phyloP scores from a whole-genome alignment of 2,888 invertebrate genomes.

The Acanthosepion pharaonis region DNA sequence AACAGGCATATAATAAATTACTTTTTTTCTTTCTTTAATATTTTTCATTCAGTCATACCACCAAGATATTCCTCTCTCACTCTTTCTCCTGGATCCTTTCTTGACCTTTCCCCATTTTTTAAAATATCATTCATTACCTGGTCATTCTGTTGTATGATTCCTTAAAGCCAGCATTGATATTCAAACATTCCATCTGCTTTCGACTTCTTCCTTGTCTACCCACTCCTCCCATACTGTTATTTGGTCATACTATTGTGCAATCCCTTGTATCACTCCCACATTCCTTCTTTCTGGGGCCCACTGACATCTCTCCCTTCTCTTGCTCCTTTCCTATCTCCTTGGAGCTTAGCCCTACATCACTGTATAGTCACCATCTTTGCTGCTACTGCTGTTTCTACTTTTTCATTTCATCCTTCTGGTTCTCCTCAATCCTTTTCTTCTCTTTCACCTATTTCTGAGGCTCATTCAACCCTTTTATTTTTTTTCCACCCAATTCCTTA shows the following conservation, averaged over 20 bases:
- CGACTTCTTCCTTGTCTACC: neutral
- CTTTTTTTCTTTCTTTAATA: neutral
- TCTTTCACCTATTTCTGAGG: neutral
- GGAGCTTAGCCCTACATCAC: constrained; percentile 8
- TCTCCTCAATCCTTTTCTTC: neutral
- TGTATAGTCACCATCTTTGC: neutral
- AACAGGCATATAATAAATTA: neutral
- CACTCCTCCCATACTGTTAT: neutral
- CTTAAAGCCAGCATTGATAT: neutral
- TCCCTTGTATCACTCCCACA: neutral
- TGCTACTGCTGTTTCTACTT: neutral
- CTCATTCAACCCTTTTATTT: neutral
- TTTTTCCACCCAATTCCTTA: neutral
- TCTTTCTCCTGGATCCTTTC: neutral
- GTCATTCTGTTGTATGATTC: neutral
- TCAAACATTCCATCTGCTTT: constrained; percentile 33
- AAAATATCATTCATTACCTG: neutral
- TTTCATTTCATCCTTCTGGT: neutral
- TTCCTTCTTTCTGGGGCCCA: neutral
- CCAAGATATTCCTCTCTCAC: neutral
- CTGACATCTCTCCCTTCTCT: neutral
- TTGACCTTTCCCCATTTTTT: neutral
- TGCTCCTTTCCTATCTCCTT: neutral
- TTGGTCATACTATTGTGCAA: constrained; percentile 33
- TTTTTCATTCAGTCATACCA: neutral